phyloP scores from a whole-genome alignment of 2,113 vertebrate genomes.

The Zapus hudsonius region DNA sequence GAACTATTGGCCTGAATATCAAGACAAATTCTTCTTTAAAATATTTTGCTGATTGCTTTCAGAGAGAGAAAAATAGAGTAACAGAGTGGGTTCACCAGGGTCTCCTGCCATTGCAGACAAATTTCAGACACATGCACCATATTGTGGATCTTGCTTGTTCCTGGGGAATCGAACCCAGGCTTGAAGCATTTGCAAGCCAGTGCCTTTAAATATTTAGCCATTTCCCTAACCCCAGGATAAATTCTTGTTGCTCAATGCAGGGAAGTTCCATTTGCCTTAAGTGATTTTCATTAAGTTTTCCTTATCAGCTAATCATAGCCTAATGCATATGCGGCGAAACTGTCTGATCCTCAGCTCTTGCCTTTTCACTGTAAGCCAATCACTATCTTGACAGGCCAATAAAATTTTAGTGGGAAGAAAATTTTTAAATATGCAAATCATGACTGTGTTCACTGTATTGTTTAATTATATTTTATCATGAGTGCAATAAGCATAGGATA shows the following conservation, averaged over 20 bases:
- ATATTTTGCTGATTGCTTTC: no score
- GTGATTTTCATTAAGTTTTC: neutral
- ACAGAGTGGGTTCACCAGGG: no score
- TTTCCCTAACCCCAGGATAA: neutral
- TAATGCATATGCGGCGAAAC: rapidly evolving
- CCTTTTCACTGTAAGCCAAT: neutral
- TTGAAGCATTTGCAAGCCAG: no score
- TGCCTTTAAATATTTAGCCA: no score
- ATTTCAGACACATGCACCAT: no score
- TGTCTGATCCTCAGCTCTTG: neutral
- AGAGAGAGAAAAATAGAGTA: no score
- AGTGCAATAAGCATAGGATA: neutral
- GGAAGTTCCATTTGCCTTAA: neutral
- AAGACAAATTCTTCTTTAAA: no score
- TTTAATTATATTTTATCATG: neutral
- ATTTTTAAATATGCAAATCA: neutral
- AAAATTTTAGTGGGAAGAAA: neutral
- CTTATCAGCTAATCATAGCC: neutral
- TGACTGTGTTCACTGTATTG: neutral
- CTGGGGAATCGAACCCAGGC: no score
- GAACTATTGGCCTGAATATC: neutral
- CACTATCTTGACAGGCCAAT: neutral
- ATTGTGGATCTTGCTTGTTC: no score
- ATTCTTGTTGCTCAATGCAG: neutral
- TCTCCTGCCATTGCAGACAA: no score